phyloP scores from a whole-genome alignment of 2,888 invertebrate species.

The Andrena minutula region DNA sequence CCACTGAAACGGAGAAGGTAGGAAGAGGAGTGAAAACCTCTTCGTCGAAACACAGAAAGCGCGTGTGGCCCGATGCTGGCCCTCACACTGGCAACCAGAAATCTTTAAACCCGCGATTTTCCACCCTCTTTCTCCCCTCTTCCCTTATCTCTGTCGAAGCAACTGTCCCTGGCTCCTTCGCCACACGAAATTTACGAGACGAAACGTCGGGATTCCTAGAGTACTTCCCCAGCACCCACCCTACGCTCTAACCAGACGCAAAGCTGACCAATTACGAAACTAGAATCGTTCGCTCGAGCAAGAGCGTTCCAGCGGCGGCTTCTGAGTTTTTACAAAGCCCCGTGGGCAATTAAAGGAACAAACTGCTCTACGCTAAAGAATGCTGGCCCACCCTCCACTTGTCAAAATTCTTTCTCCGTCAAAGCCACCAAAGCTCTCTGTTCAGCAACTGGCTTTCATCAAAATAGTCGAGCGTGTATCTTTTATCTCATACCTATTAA shows the following conservation, averaged over 20 bases:
- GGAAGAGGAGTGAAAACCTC: conserved; percentile 5
- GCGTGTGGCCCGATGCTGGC: conserved; percentile 39
- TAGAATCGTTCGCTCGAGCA: conserved; percentile 16
- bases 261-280: conserved; percentile 11
- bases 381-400: conserved; percentile 42
- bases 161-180: no score
- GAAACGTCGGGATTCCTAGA: no score
- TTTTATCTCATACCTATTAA: no score
- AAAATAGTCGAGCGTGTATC: no score
- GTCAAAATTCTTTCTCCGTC: conserved; percentile 61
- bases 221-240: no score
- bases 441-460: no score
- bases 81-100: conserved; percentile 32
- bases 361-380: conserved; percentile 59
- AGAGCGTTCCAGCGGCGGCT: conserved; percentile 45
- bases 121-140: neutral
- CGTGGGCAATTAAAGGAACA: conserved; percentile 70
- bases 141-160: neutral
- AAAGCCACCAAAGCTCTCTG: conserved; percentile 33
- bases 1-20: neutral
- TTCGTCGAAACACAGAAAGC: neutral
- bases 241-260: neutral
- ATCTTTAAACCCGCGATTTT: conserved; percentile 43
- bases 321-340: conserved; percentile 55
- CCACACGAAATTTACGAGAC: no score